Evolutionary conservation across 1,140 invertebrate species (phyloP).

Genomic region (Leptopilina boulardi): DNA sequence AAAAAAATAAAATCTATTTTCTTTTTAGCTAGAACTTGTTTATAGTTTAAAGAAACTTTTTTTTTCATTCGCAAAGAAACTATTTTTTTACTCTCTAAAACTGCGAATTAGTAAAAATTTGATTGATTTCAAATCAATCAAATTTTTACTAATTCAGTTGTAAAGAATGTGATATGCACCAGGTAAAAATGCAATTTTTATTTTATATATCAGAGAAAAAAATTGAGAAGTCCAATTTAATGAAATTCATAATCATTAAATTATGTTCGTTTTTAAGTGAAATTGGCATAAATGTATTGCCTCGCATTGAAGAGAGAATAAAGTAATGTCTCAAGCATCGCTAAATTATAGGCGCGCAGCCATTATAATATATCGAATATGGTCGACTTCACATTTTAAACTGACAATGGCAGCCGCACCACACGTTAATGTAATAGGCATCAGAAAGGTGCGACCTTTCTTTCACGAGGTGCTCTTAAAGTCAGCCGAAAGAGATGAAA

Average conservation of each 20-base stretch:
- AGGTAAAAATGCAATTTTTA: conserved; percentile 41
- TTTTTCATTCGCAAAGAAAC: no score
- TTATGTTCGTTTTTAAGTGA: conserved; percentile 34
- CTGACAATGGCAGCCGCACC: conserved; percentile 70
- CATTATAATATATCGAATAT: conserved; percentile 68
- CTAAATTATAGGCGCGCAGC: conserved; percentile 66
- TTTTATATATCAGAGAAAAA: neutral
- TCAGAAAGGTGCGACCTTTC: conserved; percentile 67
- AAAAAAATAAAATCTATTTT: no score
- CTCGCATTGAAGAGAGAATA: conserved; percentile 33
- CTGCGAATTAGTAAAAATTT: no score
- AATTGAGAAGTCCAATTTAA: neutral
- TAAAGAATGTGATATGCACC: no score
- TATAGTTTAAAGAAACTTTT: no score
- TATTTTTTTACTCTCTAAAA: no score
- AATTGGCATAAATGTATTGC: conserved; percentile 42
- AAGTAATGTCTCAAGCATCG: conserved; percentile 47
- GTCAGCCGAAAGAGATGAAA: conserved; percentile 60
- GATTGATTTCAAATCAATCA: no score
- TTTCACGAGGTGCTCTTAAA: conserved; percentile 50
- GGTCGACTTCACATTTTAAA: conserved; percentile 63
- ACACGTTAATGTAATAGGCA: conserved; percentile 74
- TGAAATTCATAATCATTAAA: conserved; percentile 30
- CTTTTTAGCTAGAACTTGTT: no score
- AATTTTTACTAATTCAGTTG: no score